These are phyloP conservation scores for Hydrolagus colliei DNA, from an alignment of 2,797 vertebrate genomes.

Conservation along the genomic window DNA sequence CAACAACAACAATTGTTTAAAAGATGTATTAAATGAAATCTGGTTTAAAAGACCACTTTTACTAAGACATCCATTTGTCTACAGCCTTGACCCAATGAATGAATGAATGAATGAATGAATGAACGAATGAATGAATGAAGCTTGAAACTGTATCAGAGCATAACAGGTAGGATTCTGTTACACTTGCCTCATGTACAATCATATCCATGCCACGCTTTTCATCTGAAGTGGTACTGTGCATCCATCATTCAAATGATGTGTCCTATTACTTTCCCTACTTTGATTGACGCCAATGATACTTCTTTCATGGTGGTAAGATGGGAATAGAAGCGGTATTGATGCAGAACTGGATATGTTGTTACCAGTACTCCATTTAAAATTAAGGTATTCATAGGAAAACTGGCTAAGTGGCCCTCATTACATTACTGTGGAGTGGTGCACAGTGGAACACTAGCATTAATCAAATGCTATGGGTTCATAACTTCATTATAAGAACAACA, in stretches of 20 bases:
- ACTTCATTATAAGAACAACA: no score
- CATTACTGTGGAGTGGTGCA: neutral
- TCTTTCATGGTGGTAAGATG: neutral
- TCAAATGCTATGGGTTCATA: no score
- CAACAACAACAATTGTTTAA: neutral
- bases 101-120: no score
- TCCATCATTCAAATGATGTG: neutral
- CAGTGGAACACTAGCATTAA: neutral
- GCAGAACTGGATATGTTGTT: neutral
- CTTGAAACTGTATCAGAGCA: neutral
- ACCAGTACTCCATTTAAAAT: neutral
- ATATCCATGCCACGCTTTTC: neutral
- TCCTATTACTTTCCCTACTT: neutral
- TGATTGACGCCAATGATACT: neutral
- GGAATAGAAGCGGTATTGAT: neutral
- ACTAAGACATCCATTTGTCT: neutral
- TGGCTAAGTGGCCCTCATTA: neutral
- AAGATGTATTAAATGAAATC: neutral
- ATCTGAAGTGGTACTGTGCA: neutral
- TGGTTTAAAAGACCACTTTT: neutral
- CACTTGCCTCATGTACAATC: neutral
- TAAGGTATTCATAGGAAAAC: neutral
- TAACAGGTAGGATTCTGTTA: neutral
- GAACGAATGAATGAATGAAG: neutral
- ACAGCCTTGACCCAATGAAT: neutral